Conservation (phyloP, 2,113 vertebrate genomes). For the Phalacrocorax pelagicus region DNA sequence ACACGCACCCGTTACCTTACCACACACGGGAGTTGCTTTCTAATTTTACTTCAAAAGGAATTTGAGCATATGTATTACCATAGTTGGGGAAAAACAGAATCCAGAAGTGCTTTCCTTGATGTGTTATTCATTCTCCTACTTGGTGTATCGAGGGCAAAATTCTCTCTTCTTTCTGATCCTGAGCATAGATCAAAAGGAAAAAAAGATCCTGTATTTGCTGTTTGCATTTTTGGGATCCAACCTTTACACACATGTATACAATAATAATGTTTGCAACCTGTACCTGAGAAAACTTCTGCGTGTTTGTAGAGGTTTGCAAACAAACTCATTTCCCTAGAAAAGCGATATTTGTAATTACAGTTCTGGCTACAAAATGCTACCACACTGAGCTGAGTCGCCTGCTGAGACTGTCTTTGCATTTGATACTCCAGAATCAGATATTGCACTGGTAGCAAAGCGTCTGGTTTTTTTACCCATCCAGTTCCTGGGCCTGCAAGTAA, state of each 20-base stretch:
- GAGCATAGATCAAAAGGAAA: neutral
- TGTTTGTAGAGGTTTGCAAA: neutral
- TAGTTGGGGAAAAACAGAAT: neutral
- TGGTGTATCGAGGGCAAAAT: neutral
- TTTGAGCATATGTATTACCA: neutral
- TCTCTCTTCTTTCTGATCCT: neutral
- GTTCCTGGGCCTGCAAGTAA: neutral
- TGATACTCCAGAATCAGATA: neutral
- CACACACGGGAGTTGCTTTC: neutral
- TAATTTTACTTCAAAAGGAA: slow-evolving; percentile 19
- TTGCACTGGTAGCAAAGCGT: neutral
- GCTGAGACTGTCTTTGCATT: neutral
- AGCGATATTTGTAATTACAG: neutral
- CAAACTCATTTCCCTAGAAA: neutral
- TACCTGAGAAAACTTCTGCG: neutral
- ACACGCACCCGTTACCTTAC: neutral
- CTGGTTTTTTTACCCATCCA: neutral
- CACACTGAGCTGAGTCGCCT: neutral
- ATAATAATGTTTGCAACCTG: neutral
- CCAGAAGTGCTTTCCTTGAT: neutral
- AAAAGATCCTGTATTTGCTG: neutral
- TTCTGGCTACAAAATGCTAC: neutral
- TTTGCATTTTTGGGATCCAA: neutral
- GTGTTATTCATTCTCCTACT: neutral
- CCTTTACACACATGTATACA: neutral